Percentiles rank a stretch among this genome's conserved stretches.
phyloP scores from a whole-genome alignment of 2,797 vertebrate species.

The Macrochelys suwanniensis region DNA sequence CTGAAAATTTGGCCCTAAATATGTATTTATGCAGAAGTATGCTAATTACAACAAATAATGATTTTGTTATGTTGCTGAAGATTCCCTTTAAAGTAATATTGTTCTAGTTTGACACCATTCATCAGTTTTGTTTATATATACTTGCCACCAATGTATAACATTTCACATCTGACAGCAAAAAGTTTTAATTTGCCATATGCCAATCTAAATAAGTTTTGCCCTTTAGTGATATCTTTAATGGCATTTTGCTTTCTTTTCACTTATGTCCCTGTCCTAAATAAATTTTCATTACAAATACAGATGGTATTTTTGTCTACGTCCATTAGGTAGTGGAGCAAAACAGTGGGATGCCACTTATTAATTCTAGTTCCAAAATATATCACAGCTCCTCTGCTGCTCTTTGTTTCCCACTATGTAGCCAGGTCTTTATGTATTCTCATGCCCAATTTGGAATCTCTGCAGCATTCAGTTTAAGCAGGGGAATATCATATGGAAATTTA shows the following conservation, averaged over 20 bases:
- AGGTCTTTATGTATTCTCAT: slow-evolving; percentile 23
- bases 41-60: slow-evolving; percentile 62
- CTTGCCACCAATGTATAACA: slow-evolving; percentile 1
- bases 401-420: slow-evolving; percentile 44
- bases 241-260: slow-evolving; percentile 51
- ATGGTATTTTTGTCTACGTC: slow-evolving; percentile 56
- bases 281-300: slow-evolving; percentile 73
- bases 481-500: slow-evolving; percentile 60
- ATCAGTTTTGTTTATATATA: accelerated
- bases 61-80: slow-evolving; percentile 59
- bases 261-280: slow-evolving; percentile 63
- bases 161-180: slow-evolving; percentile 39
- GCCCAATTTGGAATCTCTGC: slow-evolving; percentile 26
- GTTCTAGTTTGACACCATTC: background rate
- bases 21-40: slow-evolving; percentile 66
- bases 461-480: slow-evolving; percentile 22
- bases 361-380: slow-evolving; percentile 21
- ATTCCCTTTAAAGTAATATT: background rate
- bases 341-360: slow-evolving; percentile 57
- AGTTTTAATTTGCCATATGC: slow-evolving; percentile 35
- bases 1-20: slow-evolving; percentile 58
- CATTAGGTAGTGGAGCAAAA: slow-evolving; percentile 9
- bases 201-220: slow-evolving; percentile 49
- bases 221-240: slow-evolving; percentile 52
- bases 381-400: slow-evolving; percentile 19